Conservation (phyloP, 2,113 vertebrate genomes). For the Callipepla squamata region DNA sequence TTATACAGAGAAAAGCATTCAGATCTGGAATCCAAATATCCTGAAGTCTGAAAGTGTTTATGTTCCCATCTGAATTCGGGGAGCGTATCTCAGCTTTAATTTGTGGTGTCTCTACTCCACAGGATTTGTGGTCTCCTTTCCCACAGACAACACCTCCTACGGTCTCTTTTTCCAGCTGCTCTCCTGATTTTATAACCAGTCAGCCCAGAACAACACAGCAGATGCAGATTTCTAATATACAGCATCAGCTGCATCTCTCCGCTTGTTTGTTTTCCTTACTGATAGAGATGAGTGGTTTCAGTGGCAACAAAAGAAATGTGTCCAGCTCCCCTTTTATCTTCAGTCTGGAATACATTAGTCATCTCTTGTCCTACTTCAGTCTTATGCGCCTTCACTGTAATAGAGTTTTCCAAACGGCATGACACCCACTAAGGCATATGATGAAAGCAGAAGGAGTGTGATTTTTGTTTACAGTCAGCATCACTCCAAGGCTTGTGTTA, state of each 20-base stretch:
- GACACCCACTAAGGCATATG: not conserved
- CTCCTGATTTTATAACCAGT: not conserved
- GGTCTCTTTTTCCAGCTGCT: not conserved
- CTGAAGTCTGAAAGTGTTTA: not conserved
- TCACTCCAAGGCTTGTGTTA: not conserved
- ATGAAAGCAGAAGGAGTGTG: not conserved
- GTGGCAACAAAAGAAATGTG: not conserved
- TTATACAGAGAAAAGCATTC: not conserved
- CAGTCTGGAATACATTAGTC: not conserved
- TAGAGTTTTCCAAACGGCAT: not conserved
- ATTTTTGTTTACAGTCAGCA: not conserved
- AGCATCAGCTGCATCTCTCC: not conserved
- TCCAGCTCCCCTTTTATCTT: not conserved
- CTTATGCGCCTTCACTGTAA: not conserved
- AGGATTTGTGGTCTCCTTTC: not conserved
- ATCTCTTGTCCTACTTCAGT: not conserved
- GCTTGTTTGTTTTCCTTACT: not conserved
- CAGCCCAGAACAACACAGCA: not conserved
- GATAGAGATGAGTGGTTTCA: conserved; percentile 28
- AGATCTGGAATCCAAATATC: not conserved
- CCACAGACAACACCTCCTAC: not conserved
- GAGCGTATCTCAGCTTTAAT: not conserved
- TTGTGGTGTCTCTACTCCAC: not conserved
- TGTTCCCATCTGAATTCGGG: not conserved
- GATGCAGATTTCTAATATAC: not conserved